Percentiles rank a stretch among this genome's conserved stretches.
phyloP scores from a whole-genome alignment of 2,797 vertebrate species.

The Pitangus sulphuratus region DNA sequence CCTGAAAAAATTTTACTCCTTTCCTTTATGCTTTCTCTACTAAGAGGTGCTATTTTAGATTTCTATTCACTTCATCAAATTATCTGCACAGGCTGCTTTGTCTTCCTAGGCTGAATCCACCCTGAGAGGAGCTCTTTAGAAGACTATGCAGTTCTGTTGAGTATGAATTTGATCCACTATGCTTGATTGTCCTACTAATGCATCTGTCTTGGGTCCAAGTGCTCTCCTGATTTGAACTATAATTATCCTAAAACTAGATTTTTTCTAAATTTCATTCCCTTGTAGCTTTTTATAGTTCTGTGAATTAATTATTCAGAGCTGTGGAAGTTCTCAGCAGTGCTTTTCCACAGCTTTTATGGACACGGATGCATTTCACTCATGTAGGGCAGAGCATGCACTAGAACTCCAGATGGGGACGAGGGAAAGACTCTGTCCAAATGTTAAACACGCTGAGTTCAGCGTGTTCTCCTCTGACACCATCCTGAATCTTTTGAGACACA shows the following conservation, averaged over 20 bases:
- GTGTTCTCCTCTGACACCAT: not conserved
- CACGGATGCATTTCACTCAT: not conserved
- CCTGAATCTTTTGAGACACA: not conserved
- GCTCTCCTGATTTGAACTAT: slow-evolving; percentile 59
- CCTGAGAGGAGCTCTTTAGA: not conserved
- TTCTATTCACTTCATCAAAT: not conserved
- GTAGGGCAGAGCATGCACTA: not conserved
- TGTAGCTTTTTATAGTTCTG: slow-evolving; percentile 63
- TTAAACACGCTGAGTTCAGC: not conserved
- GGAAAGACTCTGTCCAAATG: not conserved
- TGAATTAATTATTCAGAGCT: slow-evolving; percentile 70
- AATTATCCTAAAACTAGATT: slow-evolving; percentile 73
- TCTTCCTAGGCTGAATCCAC: not conserved
- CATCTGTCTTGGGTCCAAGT: slow-evolving; percentile 43
- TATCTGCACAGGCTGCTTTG: not conserved
- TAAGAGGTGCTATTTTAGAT: not conserved
- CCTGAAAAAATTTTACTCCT: not conserved
- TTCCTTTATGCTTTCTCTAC: not conserved
- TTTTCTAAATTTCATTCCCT: slow-evolving; percentile 61
- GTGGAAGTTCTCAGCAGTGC: slow-evolving; percentile 16
- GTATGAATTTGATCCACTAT: slow-evolving; percentile 5
- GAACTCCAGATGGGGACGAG: not conserved
- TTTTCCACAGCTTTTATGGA: slow-evolving; percentile 14
- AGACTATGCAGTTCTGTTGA: not conserved
- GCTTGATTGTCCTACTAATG: slow-evolving; percentile 47